Conservation (phyloP, 2,888 invertebrate species). For the Sclerodermus sp. region DNA sequence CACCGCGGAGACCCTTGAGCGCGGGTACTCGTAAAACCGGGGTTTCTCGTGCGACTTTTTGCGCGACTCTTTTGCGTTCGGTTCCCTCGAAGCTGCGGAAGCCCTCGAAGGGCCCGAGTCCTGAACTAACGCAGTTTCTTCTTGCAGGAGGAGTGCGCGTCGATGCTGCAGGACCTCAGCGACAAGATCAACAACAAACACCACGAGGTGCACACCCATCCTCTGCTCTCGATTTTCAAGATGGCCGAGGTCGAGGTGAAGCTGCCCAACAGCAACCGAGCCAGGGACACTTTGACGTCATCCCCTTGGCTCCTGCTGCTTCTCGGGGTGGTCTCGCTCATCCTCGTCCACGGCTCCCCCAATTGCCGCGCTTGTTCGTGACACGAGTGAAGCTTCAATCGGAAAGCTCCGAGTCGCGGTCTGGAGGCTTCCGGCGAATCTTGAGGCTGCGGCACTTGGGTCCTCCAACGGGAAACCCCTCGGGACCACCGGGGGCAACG, state of each 20-base stretch:
- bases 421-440: too few species aligned
- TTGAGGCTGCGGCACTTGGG: neutral
- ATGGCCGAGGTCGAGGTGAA: constrained; percentile 89
- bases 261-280: constrained; percentile 68
- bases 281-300: constrained; percentile 7
- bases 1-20: too few species aligned
- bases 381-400: neutral
- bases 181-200: constrained; percentile 83
- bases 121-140: too few species aligned
- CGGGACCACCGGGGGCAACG: neutral
- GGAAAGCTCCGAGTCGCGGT: too few species aligned
- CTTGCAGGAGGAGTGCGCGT: constrained; percentile 81
- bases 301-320: constrained; percentile 13
- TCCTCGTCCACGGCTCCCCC: constrained; percentile 24
- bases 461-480: neutral
- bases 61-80: too few species aligned
- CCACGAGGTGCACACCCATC: constrained; percentile 83
- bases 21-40: too few species aligned
- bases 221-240: constrained; percentile 86
- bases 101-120: too few species aligned
- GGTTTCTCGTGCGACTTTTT: too few species aligned
- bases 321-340: constrained; percentile 24
- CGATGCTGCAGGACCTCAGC: constrained; percentile 78
- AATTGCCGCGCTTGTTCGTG: constrained; percentile 12
- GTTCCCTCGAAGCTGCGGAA: too few species aligned